phyloP scores from a whole-genome alignment of 64 coral and sea anemone species.

The Montipora efflorescens region DNA sequence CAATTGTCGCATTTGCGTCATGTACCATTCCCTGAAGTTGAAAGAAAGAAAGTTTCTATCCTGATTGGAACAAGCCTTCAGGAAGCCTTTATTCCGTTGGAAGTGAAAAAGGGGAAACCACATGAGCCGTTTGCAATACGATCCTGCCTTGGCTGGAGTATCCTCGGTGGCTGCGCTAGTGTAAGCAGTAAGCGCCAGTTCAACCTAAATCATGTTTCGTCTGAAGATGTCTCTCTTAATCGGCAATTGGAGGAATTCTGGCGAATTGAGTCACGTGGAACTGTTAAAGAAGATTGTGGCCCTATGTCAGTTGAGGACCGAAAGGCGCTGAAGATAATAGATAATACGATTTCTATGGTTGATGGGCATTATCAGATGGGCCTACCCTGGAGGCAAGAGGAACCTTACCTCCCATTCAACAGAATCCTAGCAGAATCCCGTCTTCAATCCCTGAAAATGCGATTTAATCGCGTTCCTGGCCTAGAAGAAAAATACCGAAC shows the following conservation, averaged over 20 bases:
- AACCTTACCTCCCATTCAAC: slow-evolving; percentile 4
- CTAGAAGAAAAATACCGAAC: slow-evolving; percentile 6
- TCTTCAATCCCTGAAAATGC: not conserved
- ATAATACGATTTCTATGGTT: not conserved
- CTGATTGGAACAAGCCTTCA: slow-evolving; percentile 48
- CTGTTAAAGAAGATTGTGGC: not conserved
- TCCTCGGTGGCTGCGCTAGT: slow-evolving; percentile 1
- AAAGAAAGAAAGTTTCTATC: slow-evolving; percentile 46
- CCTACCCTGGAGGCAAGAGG: slow-evolving; percentile 9
- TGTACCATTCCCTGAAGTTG: slow-evolving; percentile 31
- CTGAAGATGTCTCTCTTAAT: not conserved
- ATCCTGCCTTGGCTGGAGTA: slow-evolving; percentile 52
- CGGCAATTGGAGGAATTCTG: slow-evolving; percentile 36
- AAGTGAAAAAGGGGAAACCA: slow-evolving; percentile 25
- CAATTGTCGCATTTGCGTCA: slow-evolving; percentile 36
- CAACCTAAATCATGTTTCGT: not conserved
- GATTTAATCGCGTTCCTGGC: not conserved
- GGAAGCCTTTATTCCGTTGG: slow-evolving; percentile 29
- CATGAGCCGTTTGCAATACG: slow-evolving; percentile 28
- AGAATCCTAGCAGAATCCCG: not conserved
- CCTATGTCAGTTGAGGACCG: slow-evolving; percentile 26
- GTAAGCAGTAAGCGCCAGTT: not conserved
- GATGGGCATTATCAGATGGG: slow-evolving; percentile 23
- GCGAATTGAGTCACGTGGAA: slow-evolving; percentile 26
- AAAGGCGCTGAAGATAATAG: not conserved